phyloP scores from a whole-genome alignment of 2,797 vertebrate genomes.

The Crossoptilon crossoptilon region DNA sequence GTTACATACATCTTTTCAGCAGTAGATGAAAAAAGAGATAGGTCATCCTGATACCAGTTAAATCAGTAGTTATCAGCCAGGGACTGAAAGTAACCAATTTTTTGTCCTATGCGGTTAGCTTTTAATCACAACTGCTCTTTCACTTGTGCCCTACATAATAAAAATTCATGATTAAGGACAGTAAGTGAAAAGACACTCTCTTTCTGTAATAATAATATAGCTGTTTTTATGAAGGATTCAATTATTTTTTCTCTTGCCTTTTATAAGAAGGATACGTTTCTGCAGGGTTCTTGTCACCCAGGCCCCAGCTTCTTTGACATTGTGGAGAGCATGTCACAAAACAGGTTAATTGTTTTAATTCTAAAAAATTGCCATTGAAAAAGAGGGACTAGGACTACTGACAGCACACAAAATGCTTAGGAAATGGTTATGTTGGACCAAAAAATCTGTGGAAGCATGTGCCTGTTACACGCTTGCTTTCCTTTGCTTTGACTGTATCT shows the following conservation, averaged over 20 bases:
- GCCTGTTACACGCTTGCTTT: not conserved
- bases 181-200: slow-evolving; percentile 46
- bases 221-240: slow-evolving; percentile 31
- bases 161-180: slow-evolving; percentile 38
- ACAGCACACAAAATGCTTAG: not conserved
- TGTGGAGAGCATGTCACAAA: not conserved
- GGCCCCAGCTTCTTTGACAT: not conserved
- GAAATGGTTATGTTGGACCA: not conserved
- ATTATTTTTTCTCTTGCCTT: not conserved
- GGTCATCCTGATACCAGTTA: slow-evolving; percentile 57
- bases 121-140: slow-evolving; percentile 62
- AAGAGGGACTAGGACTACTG: not conserved
- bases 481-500: not conserved
- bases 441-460: not conserved
- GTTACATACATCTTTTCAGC: slow-evolving; percentile 33
- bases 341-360: not conserved
- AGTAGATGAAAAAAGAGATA: slow-evolving; percentile 12
- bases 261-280: not conserved
- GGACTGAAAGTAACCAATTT: slow-evolving; percentile 59
- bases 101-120: slow-evolving; percentile 61
- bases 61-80: slow-evolving; percentile 52
- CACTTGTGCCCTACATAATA: slow-evolving; percentile 53
- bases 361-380: not conserved
- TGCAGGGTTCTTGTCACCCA: not conserved
- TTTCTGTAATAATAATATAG: slow-evolving; percentile 28